Conservation (phyloP, 2,888 invertebrate species). For the Aspidiotus rigidus region DNA sequence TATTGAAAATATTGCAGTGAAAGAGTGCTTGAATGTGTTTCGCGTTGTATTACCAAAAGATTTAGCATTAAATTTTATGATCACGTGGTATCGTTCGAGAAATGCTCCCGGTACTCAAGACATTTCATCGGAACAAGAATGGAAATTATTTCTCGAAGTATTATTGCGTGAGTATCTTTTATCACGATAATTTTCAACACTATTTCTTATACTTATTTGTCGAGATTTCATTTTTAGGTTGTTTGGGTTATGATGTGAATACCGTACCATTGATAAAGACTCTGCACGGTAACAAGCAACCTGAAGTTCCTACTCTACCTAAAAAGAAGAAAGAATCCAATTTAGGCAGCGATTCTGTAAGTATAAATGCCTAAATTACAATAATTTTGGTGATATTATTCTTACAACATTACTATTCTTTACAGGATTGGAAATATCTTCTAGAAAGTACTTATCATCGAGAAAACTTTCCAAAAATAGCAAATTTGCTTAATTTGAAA, state of each 20-base stretch:
- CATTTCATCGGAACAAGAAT: slow-evolving; percentile 65
- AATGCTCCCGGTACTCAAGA: slow-evolving; percentile 80
- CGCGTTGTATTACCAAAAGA: slow-evolving; percentile 66
- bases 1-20: slow-evolving; percentile 48
- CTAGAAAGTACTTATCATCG: slow-evolving; percentile 52
- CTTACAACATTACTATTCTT: neutral
- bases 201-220: neutral
- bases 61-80: slow-evolving; percentile 61
- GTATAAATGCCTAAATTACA: neutral
- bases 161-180: slow-evolving; percentile 46
- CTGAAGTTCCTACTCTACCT: slow-evolving; percentile 49
- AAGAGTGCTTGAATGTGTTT: slow-evolving; percentile 61
- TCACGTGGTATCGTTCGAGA: slow-evolving; percentile 77
- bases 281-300: slow-evolving; percentile 42
- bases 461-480: slow-evolving; percentile 25
- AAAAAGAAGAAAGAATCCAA: slow-evolving; percentile 74
- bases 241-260: slow-evolving; percentile 35
- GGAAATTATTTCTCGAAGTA: slow-evolving; percentile 61
- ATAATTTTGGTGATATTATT: neutral
- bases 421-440: slow-evolving; percentile 68
- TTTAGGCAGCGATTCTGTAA: slow-evolving; percentile 54
- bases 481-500: slow-evolving; percentile 29
- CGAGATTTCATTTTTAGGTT: slow-evolving; percentile 7
- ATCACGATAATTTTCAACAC: neutral
- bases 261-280: slow-evolving; percentile 32